Conservation (phyloP, 2,888 invertebrate species). For the Candidula unifasciata region DNA sequence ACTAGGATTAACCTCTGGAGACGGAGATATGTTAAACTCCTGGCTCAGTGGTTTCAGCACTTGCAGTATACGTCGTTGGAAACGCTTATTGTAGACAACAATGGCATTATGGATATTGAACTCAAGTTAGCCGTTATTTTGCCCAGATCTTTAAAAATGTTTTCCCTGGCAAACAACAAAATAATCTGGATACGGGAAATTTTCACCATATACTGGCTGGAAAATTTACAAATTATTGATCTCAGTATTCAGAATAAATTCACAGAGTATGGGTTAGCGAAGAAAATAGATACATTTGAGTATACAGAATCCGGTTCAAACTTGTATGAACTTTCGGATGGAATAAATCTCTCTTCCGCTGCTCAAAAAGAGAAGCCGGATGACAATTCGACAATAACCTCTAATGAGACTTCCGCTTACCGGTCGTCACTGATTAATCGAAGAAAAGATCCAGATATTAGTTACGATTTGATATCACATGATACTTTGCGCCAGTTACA, state of each 20-base stretch:
- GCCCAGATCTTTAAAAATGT: neutral
- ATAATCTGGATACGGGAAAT: neutral
- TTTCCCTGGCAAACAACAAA: constrained; percentile 7
- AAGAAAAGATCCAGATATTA: too few species aligned
- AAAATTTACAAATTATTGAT: constrained; percentile 10
- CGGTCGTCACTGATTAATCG: too few species aligned
- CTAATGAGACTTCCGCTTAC: neutral
- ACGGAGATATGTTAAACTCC: neutral
- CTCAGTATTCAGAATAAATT: neutral
- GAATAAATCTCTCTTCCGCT: too few species aligned
- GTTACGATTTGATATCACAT: neutral
- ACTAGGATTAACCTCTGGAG: neutral
- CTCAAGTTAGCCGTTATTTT: neutral
- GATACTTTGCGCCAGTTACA: neutral
- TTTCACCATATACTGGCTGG: neutral
- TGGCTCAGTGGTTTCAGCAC: neutral
- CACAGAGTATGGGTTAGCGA: neutral
- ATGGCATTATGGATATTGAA: neutral
- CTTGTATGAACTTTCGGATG: too few species aligned
- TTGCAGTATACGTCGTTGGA: neutral
- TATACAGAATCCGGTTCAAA: too few species aligned
- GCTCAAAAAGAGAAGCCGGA: too few species aligned
- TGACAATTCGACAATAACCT: neutral
- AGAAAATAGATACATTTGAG: neutral
- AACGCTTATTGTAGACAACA: neutral